A percentile compares a stretch with the other conserved stretches of the same genome.
phyloP scores from a whole-genome alignment of 2,888 invertebrate species.

The Silvanus unidentatus region DNA sequence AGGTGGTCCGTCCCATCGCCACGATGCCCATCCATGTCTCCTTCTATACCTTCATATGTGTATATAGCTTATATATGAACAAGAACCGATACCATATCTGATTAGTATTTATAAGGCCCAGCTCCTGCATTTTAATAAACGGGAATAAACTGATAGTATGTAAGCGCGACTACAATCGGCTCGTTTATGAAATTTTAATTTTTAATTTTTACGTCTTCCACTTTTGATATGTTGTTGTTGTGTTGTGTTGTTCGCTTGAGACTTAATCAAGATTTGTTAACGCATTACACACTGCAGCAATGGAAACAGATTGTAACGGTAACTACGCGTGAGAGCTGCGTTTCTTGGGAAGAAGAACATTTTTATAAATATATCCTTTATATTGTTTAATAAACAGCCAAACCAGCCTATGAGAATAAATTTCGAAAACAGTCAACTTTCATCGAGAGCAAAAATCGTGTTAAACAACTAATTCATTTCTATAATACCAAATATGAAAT shows the following conservation, averaged over 20 bases:
- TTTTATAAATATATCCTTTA: neutral
- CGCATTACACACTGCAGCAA: constrained; percentile 18
- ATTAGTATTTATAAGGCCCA: constrained; percentile 30
- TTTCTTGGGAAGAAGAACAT: constrained; percentile 20
- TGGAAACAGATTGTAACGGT: constrained; percentile 19
- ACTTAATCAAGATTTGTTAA: constrained; percentile 21
- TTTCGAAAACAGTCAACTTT: too few relatives aligned
- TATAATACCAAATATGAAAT: too few relatives aligned
- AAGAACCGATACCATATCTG: constrained; percentile 23
- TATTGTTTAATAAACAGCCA: too few relatives aligned
- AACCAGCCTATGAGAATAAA: too few relatives aligned
- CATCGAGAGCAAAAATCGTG: too few relatives aligned
- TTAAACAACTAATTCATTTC: too few relatives aligned
- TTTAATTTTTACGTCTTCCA: constrained; percentile 18
- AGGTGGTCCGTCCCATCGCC: constrained; percentile 24
- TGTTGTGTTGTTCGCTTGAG: constrained; percentile 1
- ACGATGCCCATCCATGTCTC: constrained; percentile 18
- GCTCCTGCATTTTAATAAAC: constrained; percentile 28
- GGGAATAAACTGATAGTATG: constrained; percentile 22
- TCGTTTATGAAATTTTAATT: constrained; percentile 20
- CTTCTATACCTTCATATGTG: constrained; percentile 4
- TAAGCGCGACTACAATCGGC: constrained; percentile 20
- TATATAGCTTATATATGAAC: constrained; percentile 10
- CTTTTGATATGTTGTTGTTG: constrained; percentile 11
- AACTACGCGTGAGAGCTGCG: constrained; percentile 25